These are phyloP conservation scores for Protomyctophum bolini DNA, from an alignment of 2,113 vertebrate genomes.

Conservation along the genomic window DNA sequence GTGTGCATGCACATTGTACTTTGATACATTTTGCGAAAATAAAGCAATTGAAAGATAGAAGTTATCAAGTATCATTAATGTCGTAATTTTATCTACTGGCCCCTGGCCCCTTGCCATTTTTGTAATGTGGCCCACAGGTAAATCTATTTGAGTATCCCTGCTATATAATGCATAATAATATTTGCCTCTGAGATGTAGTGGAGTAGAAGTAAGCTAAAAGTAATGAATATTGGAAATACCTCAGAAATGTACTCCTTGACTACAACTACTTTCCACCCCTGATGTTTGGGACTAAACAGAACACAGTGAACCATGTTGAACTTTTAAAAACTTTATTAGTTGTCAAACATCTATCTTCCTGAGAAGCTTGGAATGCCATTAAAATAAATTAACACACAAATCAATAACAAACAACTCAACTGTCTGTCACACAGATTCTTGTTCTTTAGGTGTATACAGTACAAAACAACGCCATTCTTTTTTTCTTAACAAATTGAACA, in stretches of 20 bases:
- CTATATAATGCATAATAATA: too few relatives aligned
- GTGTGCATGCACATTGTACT: too few relatives aligned
- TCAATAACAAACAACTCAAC: constrained; percentile 54
- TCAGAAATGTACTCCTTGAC: not conserved
- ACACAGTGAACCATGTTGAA: constrained; percentile 22
- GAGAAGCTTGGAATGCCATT: constrained; percentile 71
- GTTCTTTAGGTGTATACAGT: constrained; percentile 52
- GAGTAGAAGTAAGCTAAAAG: too few relatives aligned
- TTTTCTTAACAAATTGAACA: constrained; percentile 33
- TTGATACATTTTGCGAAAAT: too few relatives aligned
- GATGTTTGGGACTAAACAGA: not conserved
- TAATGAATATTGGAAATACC: not conserved
- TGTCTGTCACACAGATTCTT: constrained; percentile 36
- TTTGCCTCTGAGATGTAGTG: too few relatives aligned
- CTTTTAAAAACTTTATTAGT: constrained; percentile 71
- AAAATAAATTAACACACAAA: constrained; percentile 77
- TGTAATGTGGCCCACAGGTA: too few relatives aligned
- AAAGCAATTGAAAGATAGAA: too few relatives aligned
- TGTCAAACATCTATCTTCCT: constrained; percentile 73
- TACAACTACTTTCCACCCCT: not conserved
- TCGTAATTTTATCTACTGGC: too few relatives aligned
- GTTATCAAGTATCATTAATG: too few relatives aligned
- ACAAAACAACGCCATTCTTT: constrained; percentile 50
- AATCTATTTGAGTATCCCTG: too few relatives aligned
- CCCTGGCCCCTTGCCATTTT: too few relatives aligned